Evolutionary conservation across 2,113 vertebrate genomes (phyloP).

Genomic region (Alaudala cheleensis): DNA sequence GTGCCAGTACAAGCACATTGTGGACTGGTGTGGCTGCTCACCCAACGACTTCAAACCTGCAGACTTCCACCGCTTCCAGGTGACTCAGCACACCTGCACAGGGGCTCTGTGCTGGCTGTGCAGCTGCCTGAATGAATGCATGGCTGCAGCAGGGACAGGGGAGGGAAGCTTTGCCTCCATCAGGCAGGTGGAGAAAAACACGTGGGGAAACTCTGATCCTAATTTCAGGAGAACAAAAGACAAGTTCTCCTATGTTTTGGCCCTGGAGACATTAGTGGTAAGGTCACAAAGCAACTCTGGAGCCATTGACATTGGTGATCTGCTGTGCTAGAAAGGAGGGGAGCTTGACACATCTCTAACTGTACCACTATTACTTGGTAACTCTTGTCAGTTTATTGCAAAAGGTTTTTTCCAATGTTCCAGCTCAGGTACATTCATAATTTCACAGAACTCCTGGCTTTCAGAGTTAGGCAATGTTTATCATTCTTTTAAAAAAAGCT

Average conservation of each 20-base stretch:
- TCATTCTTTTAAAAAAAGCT: not conserved
- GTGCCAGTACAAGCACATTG: slow-evolving; percentile 95
- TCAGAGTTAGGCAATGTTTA: not conserved
- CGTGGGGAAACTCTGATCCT: not conserved
- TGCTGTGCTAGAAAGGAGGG: not conserved
- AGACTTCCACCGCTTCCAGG: slow-evolving; percentile 98
- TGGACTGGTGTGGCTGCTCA: slow-evolving; percentile 94
- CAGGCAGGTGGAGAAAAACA: not conserved
- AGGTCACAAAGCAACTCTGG: not conserved
- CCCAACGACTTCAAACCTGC: slow-evolving; percentile 92
- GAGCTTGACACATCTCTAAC: not conserved
- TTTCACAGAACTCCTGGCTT: not conserved
- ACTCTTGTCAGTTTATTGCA: not conserved
- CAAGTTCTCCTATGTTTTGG: not conserved
- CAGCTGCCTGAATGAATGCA: not conserved
- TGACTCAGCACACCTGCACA: slow-evolving; percentile 28
- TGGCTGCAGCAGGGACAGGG: not conserved
- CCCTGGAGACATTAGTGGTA: not conserved
- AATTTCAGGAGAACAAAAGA: not conserved
- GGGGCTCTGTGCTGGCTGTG: not conserved
- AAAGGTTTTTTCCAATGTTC: not conserved
- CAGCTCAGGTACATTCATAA: not conserved
- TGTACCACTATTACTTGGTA: not conserved
- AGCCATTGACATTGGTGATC: not conserved
- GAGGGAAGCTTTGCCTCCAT: not conserved